phyloP scores from a whole-genome alignment of 1,140 invertebrate species.

The Propsilocerus akamusi region DNA sequence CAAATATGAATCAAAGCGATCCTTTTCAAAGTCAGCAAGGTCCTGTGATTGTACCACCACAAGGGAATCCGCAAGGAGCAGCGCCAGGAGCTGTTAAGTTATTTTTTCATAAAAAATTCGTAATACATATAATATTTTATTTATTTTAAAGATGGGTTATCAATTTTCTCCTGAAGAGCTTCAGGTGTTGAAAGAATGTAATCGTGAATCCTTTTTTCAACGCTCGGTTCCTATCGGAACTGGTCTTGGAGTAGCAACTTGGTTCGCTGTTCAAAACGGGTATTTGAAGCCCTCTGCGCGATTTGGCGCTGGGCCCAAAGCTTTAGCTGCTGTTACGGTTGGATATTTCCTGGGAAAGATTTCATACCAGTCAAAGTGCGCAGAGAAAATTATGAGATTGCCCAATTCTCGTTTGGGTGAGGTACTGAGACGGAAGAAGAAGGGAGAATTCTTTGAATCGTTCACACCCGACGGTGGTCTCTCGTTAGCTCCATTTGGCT shows the following conservation, averaged over 20 bases:
- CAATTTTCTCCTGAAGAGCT: conserved; percentile 41
- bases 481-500: conserved; percentile 24
- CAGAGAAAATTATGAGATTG: conserved; percentile 53
- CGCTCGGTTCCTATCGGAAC: conserved; percentile 43
- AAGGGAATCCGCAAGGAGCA: too few relatives aligned
- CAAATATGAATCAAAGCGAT: too few relatives aligned
- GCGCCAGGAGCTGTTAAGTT: background rate
- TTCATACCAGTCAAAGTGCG: conserved; percentile 50
- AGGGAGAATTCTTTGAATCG: conserved; percentile 10
- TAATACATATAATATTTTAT: background rate
- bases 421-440: conserved; percentile 14
- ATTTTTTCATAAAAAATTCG: background rate
- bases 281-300: conserved; percentile 25
- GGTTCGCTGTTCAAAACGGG: conserved; percentile 38
- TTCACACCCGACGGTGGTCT: conserved; percentile 23
- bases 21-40: background rate
- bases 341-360: conserved; percentile 59
- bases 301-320: conserved; percentile 46
- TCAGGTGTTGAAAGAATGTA: conserved; percentile 45
- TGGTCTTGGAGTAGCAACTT: conserved; percentile 33
- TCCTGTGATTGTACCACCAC: background rate
- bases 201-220: conserved; percentile 48
- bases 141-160: conserved; percentile 29
- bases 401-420: conserved; percentile 26
- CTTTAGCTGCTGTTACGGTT: conserved; percentile 36